A percentile compares a stretch with the other conserved stretches of the same genome.
These are phyloP conservation scores for Bostrychus sinensis DNA, from an alignment of 2,113 vertebrate genomes.

Conservation along the genomic window DNA sequence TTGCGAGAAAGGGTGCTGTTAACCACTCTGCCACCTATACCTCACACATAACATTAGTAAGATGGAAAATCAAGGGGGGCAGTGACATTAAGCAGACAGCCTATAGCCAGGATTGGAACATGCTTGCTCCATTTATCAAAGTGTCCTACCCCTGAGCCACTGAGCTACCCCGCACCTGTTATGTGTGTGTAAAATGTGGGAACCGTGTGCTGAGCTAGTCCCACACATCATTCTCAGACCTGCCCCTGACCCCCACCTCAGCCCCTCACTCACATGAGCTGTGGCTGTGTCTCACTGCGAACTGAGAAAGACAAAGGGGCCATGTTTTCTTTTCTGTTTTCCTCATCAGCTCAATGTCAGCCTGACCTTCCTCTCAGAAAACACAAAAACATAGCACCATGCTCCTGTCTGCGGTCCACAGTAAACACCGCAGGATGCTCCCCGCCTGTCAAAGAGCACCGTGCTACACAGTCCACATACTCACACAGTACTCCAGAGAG, in stretches of 20 bases:
- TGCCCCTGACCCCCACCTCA: background rate
- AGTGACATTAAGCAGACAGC: no score
- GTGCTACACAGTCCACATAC: slow-evolving; percentile 50
- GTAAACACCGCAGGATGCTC: slow-evolving; percentile 29
- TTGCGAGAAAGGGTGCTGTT: no score
- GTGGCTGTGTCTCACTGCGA: background rate
- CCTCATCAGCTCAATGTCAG: slow-evolving; percentile 58
- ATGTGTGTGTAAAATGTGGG: background rate
- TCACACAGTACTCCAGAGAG: background rate
- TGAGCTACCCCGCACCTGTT: no score
- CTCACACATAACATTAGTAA: no score
- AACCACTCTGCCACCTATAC: no score
- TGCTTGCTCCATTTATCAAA: no score
- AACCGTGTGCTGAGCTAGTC: background rate
- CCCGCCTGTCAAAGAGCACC: slow-evolving; percentile 34
- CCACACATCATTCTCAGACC: background rate
- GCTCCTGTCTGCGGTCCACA: background rate
- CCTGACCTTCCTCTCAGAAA: slow-evolving; percentile 67
- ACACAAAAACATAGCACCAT: slow-evolving; percentile 30
- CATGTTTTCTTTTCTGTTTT: slow-evolving; percentile 2
- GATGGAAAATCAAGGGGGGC: no score
- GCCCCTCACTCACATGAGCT: background rate
- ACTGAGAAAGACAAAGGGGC: background rate
- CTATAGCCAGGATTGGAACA: no score
- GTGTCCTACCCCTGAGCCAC: no score